A percentile compares a stretch with the other conserved stretches of the same genome.
Conservation (phyloP, 2,888 invertebrate species). For the Trachelus stipa region DNA sequence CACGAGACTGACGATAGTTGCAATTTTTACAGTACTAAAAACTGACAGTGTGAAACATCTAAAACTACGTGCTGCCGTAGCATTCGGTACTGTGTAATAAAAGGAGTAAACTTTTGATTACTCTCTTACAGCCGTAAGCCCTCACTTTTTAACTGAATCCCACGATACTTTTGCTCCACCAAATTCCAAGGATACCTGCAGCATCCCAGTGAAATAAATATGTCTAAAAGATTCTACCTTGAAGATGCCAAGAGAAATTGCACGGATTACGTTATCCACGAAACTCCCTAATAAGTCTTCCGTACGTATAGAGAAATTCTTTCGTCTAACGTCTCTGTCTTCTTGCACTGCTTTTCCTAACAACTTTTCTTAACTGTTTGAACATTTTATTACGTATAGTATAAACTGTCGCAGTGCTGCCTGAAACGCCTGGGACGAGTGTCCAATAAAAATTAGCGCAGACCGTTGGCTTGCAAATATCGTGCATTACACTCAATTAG, state of each 20-base stretch:
- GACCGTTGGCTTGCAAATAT: conserved; percentile 3
- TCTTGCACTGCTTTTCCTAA: neutral
- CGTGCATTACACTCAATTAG: conserved; percentile 7
- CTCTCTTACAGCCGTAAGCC: neutral
- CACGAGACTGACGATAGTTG: neutral
- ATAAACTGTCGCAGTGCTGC: neutral
- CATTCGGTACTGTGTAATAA: neutral
- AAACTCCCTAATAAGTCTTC: neutral
- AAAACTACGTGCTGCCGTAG: neutral
- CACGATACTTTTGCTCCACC: neutral
- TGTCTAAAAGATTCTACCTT: neutral
- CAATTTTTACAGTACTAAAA: neutral
- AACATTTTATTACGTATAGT: neutral
- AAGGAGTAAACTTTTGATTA: neutral
- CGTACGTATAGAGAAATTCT: neutral
- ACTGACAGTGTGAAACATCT: neutral
- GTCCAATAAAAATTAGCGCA: conserved; percentile 5
- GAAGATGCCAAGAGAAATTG: neutral
- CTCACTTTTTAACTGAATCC: neutral
- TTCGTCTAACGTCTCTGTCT: neutral
- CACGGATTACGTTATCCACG: neutral
- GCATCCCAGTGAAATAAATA: neutral
- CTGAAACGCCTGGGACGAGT: neutral
- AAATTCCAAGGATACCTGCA: neutral
- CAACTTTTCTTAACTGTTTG: neutral